Evolutionary conservation across 2,797 vertebrate genomes (phyloP), one percentile per base, ranked within the genome.

Genomic region (Galagoides demidoff): DNA sequence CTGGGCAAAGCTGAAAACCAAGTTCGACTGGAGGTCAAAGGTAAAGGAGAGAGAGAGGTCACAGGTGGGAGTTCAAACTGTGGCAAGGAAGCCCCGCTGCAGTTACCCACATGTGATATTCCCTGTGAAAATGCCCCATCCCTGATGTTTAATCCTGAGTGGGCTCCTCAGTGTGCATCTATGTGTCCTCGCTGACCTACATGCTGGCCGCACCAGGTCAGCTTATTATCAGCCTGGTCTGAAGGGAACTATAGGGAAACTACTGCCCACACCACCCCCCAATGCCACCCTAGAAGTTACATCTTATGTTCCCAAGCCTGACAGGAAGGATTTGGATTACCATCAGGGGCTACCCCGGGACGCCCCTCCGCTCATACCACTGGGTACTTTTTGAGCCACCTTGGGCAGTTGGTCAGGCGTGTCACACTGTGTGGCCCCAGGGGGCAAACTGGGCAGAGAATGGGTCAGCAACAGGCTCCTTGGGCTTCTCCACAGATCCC

Each of bases 1-100:
- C 97, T 99, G 97, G 99, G 99, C 20, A 99, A 98, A 61, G 99
- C 98, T 0, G 99, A 99, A 95, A 99, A 99, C 96, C 99, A 99
- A 96, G 99, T 99, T 95, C 99, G 98, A 92, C 99, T 99, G 97
- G 99, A 99, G 98, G 99, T 99, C 98, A 99, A 99, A 99, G 99
- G 99, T 99, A 98, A 99, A 91, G 95, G 63, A 71, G 59, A 52
- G 63, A 71, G 59, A 52, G 43, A 7, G 34, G 23, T n/a, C 7
- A 2, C 5, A 31, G 49, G 74, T 12, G 27, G 70, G 79, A 85
- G 86, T 52, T 52, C 0, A 0, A 73, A 17, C 25, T 5, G 2
- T 64, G 66, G 16, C 4, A 8, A n/a, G 66, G 55, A 57, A 10
- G 59, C 66, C 45, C 1, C 14, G 63, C 34, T 34, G 2, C 16